Evolutionary conservation across 2,888 invertebrate species (phyloP).

Genomic region (Agrotis puta): DNA sequence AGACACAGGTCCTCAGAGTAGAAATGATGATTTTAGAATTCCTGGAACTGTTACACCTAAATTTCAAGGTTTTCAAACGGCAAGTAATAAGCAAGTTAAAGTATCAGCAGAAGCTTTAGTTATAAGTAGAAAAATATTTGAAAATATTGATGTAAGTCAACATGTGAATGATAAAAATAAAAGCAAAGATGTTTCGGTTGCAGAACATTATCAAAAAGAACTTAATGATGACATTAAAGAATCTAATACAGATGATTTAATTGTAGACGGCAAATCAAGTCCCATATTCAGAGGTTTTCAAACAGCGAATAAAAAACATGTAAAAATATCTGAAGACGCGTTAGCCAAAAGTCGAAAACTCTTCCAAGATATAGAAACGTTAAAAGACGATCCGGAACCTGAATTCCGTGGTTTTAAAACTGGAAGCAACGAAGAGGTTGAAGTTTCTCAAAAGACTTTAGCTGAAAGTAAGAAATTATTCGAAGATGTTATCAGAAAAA

Average conservation of each 20-base stretch:
- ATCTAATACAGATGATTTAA: not conserved
- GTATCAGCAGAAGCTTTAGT: conserved; percentile 73
- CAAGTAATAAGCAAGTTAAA: conserved; percentile 72
- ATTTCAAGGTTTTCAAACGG: conserved; percentile 76
- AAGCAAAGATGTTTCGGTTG: not conserved
- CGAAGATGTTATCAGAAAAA: conserved; percentile 66
- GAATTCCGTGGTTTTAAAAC: conserved; percentile 68
- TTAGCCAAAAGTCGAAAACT: conserved; percentile 76
- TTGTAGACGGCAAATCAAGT: conserved; percentile 12
- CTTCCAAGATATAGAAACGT: conserved; percentile 65
- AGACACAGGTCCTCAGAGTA: not conserved
- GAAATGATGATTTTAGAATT: conserved; percentile 22
- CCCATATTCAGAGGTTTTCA: conserved; percentile 69
- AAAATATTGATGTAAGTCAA: conserved; percentile 58
- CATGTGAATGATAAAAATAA: not conserved
- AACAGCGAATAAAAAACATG: conserved; percentile 76
- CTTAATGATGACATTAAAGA: not conserved
- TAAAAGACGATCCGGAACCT: conserved; percentile 33
- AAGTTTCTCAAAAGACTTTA: conserved; percentile 72
- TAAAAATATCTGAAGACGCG: conserved; percentile 75
- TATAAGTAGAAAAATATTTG: conserved; percentile 70
- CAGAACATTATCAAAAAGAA: not conserved
- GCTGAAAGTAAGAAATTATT: conserved; percentile 75
- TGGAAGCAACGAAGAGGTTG: conserved; percentile 67
- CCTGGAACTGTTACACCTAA: conserved; percentile 7